Conservation (phyloP, 2,888 invertebrate species). For the Gasteruption jaculator region DNA sequence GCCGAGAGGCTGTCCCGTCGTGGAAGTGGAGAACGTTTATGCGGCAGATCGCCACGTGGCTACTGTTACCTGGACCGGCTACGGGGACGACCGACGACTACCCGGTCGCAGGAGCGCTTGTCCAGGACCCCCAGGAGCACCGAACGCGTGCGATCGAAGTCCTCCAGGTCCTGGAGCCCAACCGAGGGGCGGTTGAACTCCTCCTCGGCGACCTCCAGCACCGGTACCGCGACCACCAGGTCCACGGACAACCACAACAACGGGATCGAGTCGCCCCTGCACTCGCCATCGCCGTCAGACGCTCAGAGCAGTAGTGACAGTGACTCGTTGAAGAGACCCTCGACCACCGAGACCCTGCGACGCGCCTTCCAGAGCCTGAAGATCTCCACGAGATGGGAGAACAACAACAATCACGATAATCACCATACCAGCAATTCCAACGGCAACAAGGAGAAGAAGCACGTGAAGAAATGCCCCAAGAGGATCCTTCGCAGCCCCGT, state of each 20-base stretch:
- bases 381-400: slow-evolving; percentile 51
- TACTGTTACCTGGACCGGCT: slow-evolving; percentile 33
- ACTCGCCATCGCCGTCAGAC: slow-evolving; percentile 42
- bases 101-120: slow-evolving; percentile 35
- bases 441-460: slow-evolving; percentile 56
- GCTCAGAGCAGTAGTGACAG: slow-evolving; percentile 55
- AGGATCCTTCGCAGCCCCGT: slow-evolving; percentile 75
- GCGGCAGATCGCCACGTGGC: slow-evolving; percentile 27
- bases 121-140: slow-evolving; percentile 27
- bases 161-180: slow-evolving; percentile 42
- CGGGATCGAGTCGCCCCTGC: slow-evolving; percentile 33
- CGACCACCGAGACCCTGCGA: slow-evolving; percentile 63
- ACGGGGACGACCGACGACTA: slow-evolving; percentile 28
- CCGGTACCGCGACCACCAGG: slow-evolving; percentile 25
- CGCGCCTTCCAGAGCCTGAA: slow-evolving; percentile 69
- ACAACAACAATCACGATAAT: too few species aligned
- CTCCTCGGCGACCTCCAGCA: slow-evolving; percentile 33
- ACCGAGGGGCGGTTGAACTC: slow-evolving; percentile 28
- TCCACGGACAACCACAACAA: too few species aligned
- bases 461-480: slow-evolving; percentile 56
- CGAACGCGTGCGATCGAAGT: slow-evolving; percentile 31
- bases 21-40: slow-evolving; percentile 35
- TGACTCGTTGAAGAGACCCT: slow-evolving; percentile 56
- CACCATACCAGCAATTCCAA: slow-evolving; percentile 6
- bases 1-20: slow-evolving; percentile 36